Base-by-base conservation (phyloP, 2,113 vertebrate genomes). In the Stomatorhinus ivindoensis region DNA sequence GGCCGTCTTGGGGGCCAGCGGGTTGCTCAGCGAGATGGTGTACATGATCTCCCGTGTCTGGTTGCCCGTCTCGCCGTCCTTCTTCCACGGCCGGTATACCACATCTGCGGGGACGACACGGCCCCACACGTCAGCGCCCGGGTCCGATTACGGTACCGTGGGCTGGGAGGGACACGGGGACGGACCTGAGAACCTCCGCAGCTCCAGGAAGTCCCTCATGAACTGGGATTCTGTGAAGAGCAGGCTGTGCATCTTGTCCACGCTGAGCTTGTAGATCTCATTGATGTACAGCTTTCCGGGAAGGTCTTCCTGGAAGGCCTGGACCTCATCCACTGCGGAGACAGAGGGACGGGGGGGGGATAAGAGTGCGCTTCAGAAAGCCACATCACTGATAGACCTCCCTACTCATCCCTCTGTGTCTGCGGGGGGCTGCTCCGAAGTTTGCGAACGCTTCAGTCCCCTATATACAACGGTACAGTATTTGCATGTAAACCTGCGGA, bases 191-290 rank as follows among this genome's bases (percentile, higher is more conserved):
- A 99, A 99, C 5, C 98, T 95, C 2, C 98, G 95, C 93, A 97
- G 98, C 11, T 99, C 98, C 97, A 99, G 98, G 94, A 99, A 99
- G 93, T 97, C 98, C 51, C 96, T 97, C 96, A 98, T 98, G 93
- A 99, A 99, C 93, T 97, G 97, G 0, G 98, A 99, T 93, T 97
- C 97, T 0, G 97, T 98, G 96, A 99, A 99, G 48, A 99, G 97
- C 92, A 99, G 94, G 94, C 96, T 96, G 0, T 98, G 98, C 35
- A 99, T 96, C 90, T 98, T 99, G 95, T 99, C 98, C 93, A 99
- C 98, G 0, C 96, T 99, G 94, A 99, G 97, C 93, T 97, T 98
- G 94, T 98, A 99, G 88, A 99, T 96, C 89, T 99, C 98, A 0
- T 99, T 99, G 93, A 99, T 97, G 9, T 98, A 96, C 93, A 98